A percentile compares a stretch with the other conserved stretches of the same genome.
Conservation (phyloP, 2,888 invertebrate species). For the Ormia ochracea region DNA sequence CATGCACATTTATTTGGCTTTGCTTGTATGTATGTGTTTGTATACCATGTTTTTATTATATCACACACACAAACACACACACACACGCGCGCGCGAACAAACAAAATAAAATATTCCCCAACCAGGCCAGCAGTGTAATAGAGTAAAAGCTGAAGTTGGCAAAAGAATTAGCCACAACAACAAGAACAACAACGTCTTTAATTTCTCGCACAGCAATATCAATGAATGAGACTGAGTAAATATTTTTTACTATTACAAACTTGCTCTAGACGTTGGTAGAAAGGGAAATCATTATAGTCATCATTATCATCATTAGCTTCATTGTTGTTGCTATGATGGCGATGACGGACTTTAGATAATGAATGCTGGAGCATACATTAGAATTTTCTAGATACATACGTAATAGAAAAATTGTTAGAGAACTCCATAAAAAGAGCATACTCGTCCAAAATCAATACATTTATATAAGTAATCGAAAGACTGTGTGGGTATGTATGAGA, state of each 20-base stretch:
- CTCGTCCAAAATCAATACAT: too few species aligned
- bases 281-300: slow-evolving; percentile 71
- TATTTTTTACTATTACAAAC: slow-evolving; percentile 11
- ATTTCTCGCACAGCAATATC: slow-evolving; percentile 11
- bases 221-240: not conserved
- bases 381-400: slow-evolving; percentile 17
- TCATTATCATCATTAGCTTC: not conserved
- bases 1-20: not conserved
- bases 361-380: not conserved
- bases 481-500: not conserved
- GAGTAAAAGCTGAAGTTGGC: slow-evolving; percentile 29
- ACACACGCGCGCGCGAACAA: not conserved
- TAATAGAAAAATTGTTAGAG: not conserved
- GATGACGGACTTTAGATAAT: not conserved
- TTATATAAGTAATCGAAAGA: too few species aligned
- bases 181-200: not conserved
- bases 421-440: not conserved
- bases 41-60: not conserved
- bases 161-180: not conserved
- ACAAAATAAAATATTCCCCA: slow-evolving; percentile 46
- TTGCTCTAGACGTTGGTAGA: slow-evolving; percentile 72
- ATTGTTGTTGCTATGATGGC: not conserved
- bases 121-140: slow-evolving; percentile 57
- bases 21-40: not conserved
- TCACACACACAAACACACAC: not conserved